phyloP scores from a whole-genome alignment of 2,888 invertebrate species.

The Drosophila leonis region DNA sequence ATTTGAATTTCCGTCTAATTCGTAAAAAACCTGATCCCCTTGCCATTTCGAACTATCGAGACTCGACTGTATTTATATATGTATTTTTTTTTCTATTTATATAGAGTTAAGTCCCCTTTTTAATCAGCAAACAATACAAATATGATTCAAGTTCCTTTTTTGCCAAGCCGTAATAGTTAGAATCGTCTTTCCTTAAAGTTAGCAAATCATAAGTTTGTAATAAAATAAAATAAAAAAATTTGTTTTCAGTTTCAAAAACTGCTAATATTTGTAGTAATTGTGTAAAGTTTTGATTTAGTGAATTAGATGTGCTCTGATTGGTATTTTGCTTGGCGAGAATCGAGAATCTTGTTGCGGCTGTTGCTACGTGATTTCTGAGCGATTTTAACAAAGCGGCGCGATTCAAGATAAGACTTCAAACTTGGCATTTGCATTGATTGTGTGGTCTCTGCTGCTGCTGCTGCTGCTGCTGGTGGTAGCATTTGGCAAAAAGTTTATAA shows the following conservation, averaged over 20 bases:
- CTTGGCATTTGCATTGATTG: conserved; percentile 69
- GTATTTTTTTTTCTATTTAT: too few relatives aligned
- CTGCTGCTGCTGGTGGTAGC: background rate
- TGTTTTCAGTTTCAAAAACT: background rate
- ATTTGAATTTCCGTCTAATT: too few relatives aligned
- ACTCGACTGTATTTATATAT: too few relatives aligned
- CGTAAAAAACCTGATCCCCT: too few relatives aligned
- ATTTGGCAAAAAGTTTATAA: conserved; percentile 40
- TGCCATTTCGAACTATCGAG: too few relatives aligned
- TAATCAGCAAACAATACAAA: too few relatives aligned
- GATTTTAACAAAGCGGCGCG: conserved; percentile 39
- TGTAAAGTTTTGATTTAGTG: conserved; percentile 26
- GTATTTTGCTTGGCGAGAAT: background rate
- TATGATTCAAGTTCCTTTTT: background rate
- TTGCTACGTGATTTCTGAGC: conserved; percentile 63
- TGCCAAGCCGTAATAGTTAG: too few relatives aligned
- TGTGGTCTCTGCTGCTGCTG: conserved; percentile 21
- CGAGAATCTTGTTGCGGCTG: conserved; percentile 35
- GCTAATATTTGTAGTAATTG: conserved; percentile 17
- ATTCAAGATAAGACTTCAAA: conserved; percentile 59
- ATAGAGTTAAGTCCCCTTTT: too few relatives aligned
- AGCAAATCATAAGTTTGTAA: background rate
- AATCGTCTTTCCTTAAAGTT: too few relatives aligned
- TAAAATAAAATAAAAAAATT: background rate
- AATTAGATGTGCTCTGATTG: conserved; percentile 49